Evolutionary conservation across 2,113 vertebrate genomes (phyloP).

Genomic region (Scalopus aquaticus): DNA sequence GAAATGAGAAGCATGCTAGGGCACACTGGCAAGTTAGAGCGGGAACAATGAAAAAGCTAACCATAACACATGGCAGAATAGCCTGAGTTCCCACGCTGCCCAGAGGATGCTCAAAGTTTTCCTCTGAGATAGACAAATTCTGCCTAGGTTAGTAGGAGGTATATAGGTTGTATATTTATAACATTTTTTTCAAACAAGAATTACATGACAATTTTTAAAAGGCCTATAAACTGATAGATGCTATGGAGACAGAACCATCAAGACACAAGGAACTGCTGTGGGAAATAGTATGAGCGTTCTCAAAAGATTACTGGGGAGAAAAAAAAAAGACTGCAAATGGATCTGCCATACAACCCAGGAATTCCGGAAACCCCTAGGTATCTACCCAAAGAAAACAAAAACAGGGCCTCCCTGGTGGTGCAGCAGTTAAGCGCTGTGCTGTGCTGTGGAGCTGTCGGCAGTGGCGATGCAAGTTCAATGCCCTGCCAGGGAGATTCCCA

Average conservation of each 20-base stretch:
- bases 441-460: too few relatives aligned
- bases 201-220: background rate
- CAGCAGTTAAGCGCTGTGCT: too few relatives aligned
- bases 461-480: too few relatives aligned
- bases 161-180: background rate
- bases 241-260: background rate
- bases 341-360: too few relatives aligned
- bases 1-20: background rate
- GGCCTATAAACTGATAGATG: background rate
- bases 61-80: background rate
- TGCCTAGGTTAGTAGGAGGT: background rate
- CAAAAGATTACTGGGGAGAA: too few relatives aligned
- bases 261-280: background rate
- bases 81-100: background rate
- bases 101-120: background rate
- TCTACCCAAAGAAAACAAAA: too few relatives aligned
- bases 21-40: background rate
- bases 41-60: background rate
- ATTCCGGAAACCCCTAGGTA: too few relatives aligned
- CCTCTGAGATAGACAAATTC: background rate
- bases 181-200: background rate
- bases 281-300: too few relatives aligned
- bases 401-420: too few relatives aligned
- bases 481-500: too few relatives aligned
- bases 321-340: too few relatives aligned